Percentiles rank a stretch among this genome's conserved stretches.
Evolutionary conservation across 2,113 vertebrate species (phyloP).

Genomic region (Hipposideros armiger): DNA sequence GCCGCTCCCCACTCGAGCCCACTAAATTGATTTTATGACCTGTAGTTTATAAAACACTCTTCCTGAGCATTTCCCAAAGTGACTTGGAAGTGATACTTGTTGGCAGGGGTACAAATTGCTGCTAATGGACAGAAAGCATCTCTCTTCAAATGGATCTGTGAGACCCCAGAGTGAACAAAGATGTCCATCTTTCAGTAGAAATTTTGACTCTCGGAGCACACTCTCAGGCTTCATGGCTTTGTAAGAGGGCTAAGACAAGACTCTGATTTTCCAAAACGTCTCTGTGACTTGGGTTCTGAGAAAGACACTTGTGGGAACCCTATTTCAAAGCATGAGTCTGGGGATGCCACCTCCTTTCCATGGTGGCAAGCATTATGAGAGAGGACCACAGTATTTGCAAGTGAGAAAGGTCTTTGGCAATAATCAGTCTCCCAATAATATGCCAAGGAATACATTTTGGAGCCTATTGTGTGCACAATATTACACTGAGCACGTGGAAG

Average conservation of each 20-base stretch:
- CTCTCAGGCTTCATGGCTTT: neutral
- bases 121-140: neutral
- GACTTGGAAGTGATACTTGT: neutral
- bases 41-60: neutral
- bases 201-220: neutral
- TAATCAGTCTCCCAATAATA: neutral
- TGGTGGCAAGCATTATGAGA: accelerated
- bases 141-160: neutral
- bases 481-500: neutral
- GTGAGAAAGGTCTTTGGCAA: neutral
- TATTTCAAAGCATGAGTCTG: neutral
- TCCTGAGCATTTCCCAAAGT: neutral
- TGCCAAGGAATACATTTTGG: neutral
- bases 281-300: neutral
- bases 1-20: neutral
- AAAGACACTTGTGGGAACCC: neutral
- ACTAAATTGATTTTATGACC: neutral
- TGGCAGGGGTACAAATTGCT: neutral
- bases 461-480: neutral
- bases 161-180: neutral
- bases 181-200: neutral
- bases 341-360: neutral
- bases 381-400: neutral
- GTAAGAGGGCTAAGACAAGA: neutral
- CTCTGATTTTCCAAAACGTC: neutral